Evolutionary conservation across 1,140 invertebrate species (phyloP), one percentile per base, ranked within the genome.

Genomic region (Aphaenogaster rudis): DNA sequence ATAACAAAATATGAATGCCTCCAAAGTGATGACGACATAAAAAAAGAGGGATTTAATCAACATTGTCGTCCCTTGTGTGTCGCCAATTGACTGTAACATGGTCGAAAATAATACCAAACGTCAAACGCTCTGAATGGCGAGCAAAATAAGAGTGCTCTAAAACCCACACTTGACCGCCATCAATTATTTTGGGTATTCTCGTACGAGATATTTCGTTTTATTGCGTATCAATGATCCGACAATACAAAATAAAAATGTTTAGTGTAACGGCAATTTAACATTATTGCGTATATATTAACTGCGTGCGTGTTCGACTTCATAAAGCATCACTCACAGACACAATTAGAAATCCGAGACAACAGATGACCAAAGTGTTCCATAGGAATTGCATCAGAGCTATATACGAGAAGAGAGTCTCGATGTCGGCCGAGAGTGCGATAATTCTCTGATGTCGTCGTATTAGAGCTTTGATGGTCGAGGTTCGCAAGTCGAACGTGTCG

Each of bases 1-100:
- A 15, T 80, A 89, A 63, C 78, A 90, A 77, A 90, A 90, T 48
- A 90, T 64, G 48, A 90, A 91, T 7, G 89, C 89, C 9, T 90
- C 87, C 78, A 72, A 39, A 1, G 63, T 84, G 5, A 89, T 87
- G 6, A 76, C 88, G 8, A 67, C 1, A 9, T 90, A 89, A 63
- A 90, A 90, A 9, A 90, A 69, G 5, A 59, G 52, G 36, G 74
- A 66, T 52, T 72, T 89, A 39, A 87, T 57, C n/a, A 90, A 0
- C 36, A 57, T 33, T 9, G 57, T 48, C 13, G 85, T 6, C 0
- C 57, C 54, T 4, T 54, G 42, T 9, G 77, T 33, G 0, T 57
- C 36, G 39, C 77, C 28, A 21, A 90, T 11, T 5, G 84, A 57
- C 88, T 90, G 36, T 6, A 64, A 77, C 11, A 15, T 42, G 11